phyloP scores from a whole-genome alignment of 2,113 vertebrate genomes.

The Typhlomys cinereus region DNA sequence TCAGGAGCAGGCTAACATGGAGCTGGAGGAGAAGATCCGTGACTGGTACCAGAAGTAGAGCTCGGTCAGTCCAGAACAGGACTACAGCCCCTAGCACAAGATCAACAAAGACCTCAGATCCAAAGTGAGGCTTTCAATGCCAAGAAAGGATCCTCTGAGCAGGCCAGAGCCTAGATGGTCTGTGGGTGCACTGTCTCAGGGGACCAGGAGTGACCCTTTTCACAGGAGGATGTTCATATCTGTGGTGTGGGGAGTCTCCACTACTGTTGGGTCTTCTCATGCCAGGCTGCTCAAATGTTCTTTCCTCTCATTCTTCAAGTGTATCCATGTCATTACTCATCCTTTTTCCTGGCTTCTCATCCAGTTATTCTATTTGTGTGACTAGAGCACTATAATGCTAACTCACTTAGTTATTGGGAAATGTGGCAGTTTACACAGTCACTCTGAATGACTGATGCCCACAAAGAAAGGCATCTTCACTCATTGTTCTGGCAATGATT shows the following conservation, averaged over 20 bases:
- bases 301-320: not conserved
- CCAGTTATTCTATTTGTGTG: conserved; percentile 23
- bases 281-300: not conserved
- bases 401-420: conserved; percentile 21
- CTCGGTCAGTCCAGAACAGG: conserved; percentile 79
- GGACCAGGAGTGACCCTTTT: not conserved
- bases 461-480: not conserved
- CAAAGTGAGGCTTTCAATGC: conserved; percentile 79
- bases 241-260: not conserved
- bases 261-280: not conserved
- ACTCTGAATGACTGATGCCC: not conserved
- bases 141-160: not conserved
- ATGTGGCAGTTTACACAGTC: conserved; percentile 37
- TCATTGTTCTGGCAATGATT: not conserved
- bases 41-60: conserved; percentile 86
- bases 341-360: conserved; percentile 3
- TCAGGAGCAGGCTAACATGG: conserved; percentile 84
- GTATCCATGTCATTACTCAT: not conserved
- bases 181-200: not conserved
- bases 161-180: not conserved
- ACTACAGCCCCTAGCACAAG: conserved; percentile 83
- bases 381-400: conserved; percentile 6
- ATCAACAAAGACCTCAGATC: conserved; percentile 84
- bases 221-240: not conserved
- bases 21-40: conserved; percentile 88